Base-by-base conservation (phyloP, 1,140 invertebrate species). In the Oedothorax gibbosus region DNA sequence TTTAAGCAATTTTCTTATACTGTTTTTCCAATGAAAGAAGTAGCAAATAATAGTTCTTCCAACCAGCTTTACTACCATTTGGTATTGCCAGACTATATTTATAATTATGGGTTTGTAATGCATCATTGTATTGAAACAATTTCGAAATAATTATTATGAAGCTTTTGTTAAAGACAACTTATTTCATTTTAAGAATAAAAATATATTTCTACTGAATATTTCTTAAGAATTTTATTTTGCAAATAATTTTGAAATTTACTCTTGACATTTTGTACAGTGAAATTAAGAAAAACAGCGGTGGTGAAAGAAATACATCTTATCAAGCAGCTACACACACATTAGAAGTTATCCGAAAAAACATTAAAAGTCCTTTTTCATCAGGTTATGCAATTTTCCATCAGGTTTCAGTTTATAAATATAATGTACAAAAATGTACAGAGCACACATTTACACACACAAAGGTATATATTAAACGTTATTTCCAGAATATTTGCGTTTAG, bases 401-500 rank as follows among this genome's bases (percentile, higher is more conserved):
- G 50, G 49, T 51, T 18, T 71, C 69, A 71, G 50, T 71, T 71
- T 71, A 71, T 71, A 71, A 71, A 71, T 71, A 71, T 71, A 53
- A 35, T 71, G 57, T 75, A 75, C 54, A 79, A 79, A 79, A 79
- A 53, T 79, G 50, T 65, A 79, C 62, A 79, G 21, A 54, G 50
- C 64, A 35, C 5, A 35, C 76, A 79, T 50, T 66, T 49, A 54
- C 14, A 53, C 64, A 79, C 51, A 79, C 64, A 71, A n/a, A 71
- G 12, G 35, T 60, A 75, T 75, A 60, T 75, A 75, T 75, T 75
- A 54, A 79, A 79, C 62, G 21, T 75, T 35, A 79, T 66, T 66
- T 79, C 64, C 50, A 66, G 76, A 79, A 66, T 66, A 79, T 50
- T 64, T 79, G 64, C 64, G 65, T 68, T 79, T 65, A 56, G 56